A percentile compares a stretch with the other conserved stretches of the same genome.
These are phyloP conservation scores for Cryptotis parvus DNA, from an alignment of 2,113 vertebrate species.

Conservation along the genomic window DNA sequence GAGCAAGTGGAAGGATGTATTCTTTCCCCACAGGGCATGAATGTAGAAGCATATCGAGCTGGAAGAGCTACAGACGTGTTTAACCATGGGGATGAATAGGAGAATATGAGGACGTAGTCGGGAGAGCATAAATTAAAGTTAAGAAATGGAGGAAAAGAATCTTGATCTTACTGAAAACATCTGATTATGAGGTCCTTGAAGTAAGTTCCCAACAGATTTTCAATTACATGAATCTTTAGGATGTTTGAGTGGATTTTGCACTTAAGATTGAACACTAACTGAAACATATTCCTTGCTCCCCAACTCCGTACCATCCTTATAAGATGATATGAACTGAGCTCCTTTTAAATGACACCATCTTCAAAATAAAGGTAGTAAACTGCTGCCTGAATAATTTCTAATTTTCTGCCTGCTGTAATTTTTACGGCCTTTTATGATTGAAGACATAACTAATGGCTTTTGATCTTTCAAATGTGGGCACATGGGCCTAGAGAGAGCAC, in stretches of 20 bases:
- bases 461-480: neutral
- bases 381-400: neutral
- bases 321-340: neutral
- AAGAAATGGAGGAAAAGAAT: neutral
- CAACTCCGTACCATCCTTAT: neutral
- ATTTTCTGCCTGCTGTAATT: neutral
- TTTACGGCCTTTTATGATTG: neutral
- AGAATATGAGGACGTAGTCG: neutral
- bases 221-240: neutral
- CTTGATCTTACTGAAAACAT: neutral
- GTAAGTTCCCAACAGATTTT: neutral
- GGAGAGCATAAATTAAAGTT: neutral
- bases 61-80: neutral
- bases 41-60: neutral
- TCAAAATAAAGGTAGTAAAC: slow-evolving; percentile 5
- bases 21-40: neutral
- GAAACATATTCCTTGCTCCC: neutral
- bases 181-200: neutral
- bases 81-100: neutral
- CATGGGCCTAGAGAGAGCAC: neutral
- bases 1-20: neutral
- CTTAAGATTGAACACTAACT: neutral
- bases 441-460: slow-evolving; percentile 1
- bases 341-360: neutral
- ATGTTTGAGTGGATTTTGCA: neutral